Base-by-base conservation (phyloP, 2,113 vertebrate species). In the Hippolais icterina region DNA sequence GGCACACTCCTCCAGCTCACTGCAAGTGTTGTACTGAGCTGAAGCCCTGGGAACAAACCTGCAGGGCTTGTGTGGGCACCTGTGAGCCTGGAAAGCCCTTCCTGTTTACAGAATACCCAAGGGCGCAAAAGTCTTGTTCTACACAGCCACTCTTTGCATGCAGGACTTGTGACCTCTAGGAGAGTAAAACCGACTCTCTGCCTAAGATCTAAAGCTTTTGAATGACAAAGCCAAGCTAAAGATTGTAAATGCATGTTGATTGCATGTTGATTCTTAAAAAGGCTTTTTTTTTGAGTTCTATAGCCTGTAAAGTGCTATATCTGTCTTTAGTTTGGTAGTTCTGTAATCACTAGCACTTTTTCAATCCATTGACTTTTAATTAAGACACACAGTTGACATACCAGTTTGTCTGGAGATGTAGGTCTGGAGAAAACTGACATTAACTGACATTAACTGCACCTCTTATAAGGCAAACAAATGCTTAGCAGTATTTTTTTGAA, bases 11-110 rank as follows among this genome's bases (percentile, higher is more conserved):
- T 42, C 21, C 42, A 31, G 52, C 47, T 70, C 60, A 6, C 28
- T 15, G 69, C 49, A 35, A 52, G 27, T 0, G 0, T 8, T 1
- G 0, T 2, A 21, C 21, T 25, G 33, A 63, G n/a, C 31, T 63
- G 65, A 35, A 84, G 76, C 24, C 39, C 27, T 35, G 25, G 27
- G 21, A 70, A 68, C 19, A 82, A 68, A 70, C 33, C 8, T 2
- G 0, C 44, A 84, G 39, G 39, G 21, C 6, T 24, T 52, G 16
- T 33, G 31, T 5, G 12, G 1, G 4, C 46, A 60, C 9, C 41
- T 29, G 47, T 11, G 15, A 46, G 41, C 33, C 50, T 52, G 23
- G 56, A 59, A 59, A 44, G 20, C 29, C 70, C 42, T 4, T 65
- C 46, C 64, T 44, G n/a, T 15, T 49, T 50, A 65, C 42, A 53